Evolutionary conservation across 2,888 invertebrate species (phyloP), one percentile per base, ranked within the genome.

Genomic region (Candidula unifasciata): DNA sequence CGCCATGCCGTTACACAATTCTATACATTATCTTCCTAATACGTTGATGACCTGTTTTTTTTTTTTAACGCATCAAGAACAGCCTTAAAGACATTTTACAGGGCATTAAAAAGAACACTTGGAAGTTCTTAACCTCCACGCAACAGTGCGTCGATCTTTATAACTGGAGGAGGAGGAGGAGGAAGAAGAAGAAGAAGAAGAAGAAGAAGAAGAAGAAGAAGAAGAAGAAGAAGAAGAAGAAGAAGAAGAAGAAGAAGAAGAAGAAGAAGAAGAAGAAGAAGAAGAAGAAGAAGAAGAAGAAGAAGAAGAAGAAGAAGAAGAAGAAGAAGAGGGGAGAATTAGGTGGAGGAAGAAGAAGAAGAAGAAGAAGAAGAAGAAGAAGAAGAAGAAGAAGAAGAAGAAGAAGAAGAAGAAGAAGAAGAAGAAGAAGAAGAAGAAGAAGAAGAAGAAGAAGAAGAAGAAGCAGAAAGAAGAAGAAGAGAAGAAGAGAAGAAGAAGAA

Each of bases 221-320:
- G 76, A 69, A 37, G 27, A 76, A 82, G 82, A 74, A 52, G 66
- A 76, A 82, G 82, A 74, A 66, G 66, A 76, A 76, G 82, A 82
- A 64, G 77, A 54, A 83, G 24, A 68, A 21, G 44, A 3, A 54
- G 35, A 68, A 27, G 68, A 30, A 69, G 35, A 83, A 35, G 54
- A 27, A 78, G 54, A 83, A n/a, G 54, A 30, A 78, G 80, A 80
- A 27, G 27, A 37, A 35, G 30, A 64, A 66, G 24, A 24, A 35
- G 80, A 80, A 35, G 37, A 44, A 35, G 24, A 80, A 35, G n/a
- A 37, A 66, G 44, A 80, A 66, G 24, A 37, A 5, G 68, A 64
- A 1, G 30, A 18, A 3, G 57, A 78, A 27, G 27, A 57, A 21
- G 77, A 54, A 27, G n/a, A n/a, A 54, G 35, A 52, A 3, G 27